phyloP scores from a whole-genome alignment of 2,113 vertebrate genomes.

The Anguilla japonica region DNA sequence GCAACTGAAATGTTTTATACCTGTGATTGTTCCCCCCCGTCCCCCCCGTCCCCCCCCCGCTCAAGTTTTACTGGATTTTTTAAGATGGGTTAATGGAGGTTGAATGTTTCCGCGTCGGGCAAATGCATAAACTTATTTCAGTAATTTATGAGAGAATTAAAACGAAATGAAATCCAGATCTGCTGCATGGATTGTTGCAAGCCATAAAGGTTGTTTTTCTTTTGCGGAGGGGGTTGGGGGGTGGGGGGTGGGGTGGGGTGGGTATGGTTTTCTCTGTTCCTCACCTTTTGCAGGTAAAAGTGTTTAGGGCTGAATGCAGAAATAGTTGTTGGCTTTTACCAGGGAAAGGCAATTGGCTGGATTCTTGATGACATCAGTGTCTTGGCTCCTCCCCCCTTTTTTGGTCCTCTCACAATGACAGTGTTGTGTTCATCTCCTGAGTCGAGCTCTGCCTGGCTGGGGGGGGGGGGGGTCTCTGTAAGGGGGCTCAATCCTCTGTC shows the following conservation, averaged over 20 bases:
- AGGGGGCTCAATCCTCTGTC: conserved; percentile 58
- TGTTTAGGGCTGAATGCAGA: not conserved
- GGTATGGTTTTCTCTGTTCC: not conserved
- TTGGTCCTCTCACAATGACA: conserved; percentile 48
- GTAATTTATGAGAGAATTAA: not conserved
- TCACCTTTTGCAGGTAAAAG: not conserved
- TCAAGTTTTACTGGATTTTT: not conserved
- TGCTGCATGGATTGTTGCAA: not conserved
- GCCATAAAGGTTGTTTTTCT: not conserved
- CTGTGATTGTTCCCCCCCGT: not conserved
- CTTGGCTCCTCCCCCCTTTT: conserved; percentile 31
- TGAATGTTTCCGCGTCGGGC: not conserved
- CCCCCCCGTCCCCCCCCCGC: no score
- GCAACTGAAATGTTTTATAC: not conserved
- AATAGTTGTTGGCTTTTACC: not conserved
- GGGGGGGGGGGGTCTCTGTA: conserved; percentile 33
- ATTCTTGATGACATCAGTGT: conserved; percentile 47
- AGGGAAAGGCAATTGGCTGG: conserved; percentile 53
- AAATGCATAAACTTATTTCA: not conserved
- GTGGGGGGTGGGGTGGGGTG: no score
- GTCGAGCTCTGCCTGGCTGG: conserved; percentile 61
- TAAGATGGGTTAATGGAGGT: not conserved
- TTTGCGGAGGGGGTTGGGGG: not conserved
- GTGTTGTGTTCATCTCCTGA: conserved; percentile 64
- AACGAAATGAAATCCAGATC: not conserved